phyloP scores from a whole-genome alignment of 2,113 vertebrate genomes.

The Anhinga anhinga region DNA sequence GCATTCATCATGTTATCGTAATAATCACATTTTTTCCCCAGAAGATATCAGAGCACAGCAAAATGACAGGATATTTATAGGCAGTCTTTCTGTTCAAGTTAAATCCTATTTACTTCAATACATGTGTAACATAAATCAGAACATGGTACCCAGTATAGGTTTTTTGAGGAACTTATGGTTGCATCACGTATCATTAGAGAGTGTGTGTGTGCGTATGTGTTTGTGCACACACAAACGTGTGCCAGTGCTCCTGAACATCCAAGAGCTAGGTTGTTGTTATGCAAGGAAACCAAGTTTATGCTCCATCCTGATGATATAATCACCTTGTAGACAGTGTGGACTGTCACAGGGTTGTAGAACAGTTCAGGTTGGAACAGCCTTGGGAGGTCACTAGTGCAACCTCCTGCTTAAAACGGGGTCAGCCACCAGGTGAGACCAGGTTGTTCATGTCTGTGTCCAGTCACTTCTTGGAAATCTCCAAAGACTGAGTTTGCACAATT shows the following conservation, averaged over 20 bases:
- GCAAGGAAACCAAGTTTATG: not conserved
- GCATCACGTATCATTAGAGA: not conserved
- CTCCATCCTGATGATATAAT: not conserved
- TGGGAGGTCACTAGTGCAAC: not conserved
- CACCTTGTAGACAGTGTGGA: not conserved
- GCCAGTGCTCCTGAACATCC: not conserved
- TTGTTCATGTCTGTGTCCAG: not conserved
- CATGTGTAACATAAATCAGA: not conserved
- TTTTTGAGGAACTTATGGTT: not conserved
- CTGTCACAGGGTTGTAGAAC: not conserved
- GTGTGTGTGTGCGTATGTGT: not conserved
- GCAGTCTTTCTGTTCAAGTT: not conserved
- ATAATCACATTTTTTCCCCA: not conserved
- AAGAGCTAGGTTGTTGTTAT: not conserved
- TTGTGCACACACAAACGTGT: accelerated
- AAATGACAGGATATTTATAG: not conserved
- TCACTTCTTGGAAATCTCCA: not conserved
- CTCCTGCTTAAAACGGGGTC: not conserved
- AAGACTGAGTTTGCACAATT: not conserved
- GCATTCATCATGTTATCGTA: not conserved
- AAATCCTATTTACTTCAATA: not conserved
- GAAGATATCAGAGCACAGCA: not conserved
- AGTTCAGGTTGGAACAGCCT: not conserved
- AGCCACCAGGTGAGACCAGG: not conserved
- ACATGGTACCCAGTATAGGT: accelerated